Evolutionary conservation across 1,140 invertebrate genomes (phyloP), one percentile per base, ranked within the genome.

Genomic region (Drosophila ohnishii): DNA sequence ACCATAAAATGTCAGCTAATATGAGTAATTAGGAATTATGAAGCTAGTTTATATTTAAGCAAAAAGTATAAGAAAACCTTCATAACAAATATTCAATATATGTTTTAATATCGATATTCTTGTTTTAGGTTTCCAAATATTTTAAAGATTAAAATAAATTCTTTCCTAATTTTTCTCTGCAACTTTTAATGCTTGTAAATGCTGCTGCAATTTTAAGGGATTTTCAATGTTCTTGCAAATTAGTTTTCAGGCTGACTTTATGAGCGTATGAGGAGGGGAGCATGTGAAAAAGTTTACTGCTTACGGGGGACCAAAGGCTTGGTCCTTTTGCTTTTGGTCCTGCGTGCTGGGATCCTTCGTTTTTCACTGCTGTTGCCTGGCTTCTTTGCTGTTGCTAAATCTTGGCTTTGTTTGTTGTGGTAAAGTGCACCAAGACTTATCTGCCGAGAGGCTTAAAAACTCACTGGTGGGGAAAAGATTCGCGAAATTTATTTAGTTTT

Each of bases 191-290:
- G 71, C 58, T 67, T 58, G 28, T 25, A 37, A 42, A 14, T 40
- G 30, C 16, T 59, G 50, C 56, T 71, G 32, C 75, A 76, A 61
- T 82, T 79, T 86, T 82, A 79, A 74, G 71, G 75, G 64, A 82
- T 76, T 82, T 86, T 87, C 83, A 81, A 86, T 86, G 75, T 82
- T 79, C 78, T 82, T 74, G 61, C 75, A 82, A 87, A 86, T 86
- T 87, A 86, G 83, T 86, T 87, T 79, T 9, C 85, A 74, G 71
- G 57, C 83, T 44, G 53, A 53, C 69, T 53, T 34, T 32, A 50
- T 51, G 48, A 48, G 39, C 28, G 14, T 60, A n/a, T 55, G 22
- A 48, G 58, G n/a, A n/a, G 35, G 10, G 44, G 19, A 59, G 25
- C 58, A 25, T 70, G 19, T 66, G 39, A 65, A 78, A 81, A 86